Evolutionary conservation across 2,113 vertebrate species (phyloP).

Genomic region (Anseranas semipalmata): DNA sequence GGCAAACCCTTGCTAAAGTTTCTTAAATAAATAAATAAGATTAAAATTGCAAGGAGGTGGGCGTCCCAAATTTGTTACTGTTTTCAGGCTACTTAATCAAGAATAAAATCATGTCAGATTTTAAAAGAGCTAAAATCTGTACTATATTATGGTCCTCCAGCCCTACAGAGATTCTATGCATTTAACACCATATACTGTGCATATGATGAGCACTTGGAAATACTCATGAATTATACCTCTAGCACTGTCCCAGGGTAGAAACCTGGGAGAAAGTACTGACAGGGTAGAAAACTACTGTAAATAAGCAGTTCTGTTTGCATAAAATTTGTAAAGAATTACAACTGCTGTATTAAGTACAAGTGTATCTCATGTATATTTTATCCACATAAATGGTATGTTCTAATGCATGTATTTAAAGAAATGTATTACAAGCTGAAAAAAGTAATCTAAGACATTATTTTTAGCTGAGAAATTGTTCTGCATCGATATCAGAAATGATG

Average conservation of each 20-base stretch:
- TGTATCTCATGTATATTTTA: not conserved
- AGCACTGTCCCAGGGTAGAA: not conserved
- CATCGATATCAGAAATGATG: rapidly evolving
- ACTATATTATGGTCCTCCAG: not conserved
- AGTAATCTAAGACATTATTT: not conserved
- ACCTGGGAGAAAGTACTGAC: not conserved
- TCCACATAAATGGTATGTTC: not conserved
- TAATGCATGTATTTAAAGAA: not conserved
- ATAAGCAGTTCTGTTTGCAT: not conserved
- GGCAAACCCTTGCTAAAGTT: not conserved
- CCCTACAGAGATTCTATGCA: not conserved
- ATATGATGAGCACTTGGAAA: not conserved
- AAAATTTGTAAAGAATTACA: not conserved
- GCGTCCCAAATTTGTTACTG: not conserved
- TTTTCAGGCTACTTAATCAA: not conserved
- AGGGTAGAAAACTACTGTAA: not conserved
- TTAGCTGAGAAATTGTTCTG: not conserved
- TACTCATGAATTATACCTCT: not conserved
- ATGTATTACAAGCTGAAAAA: not conserved
- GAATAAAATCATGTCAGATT: not conserved
- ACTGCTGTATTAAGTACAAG: not conserved
- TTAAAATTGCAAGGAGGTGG: not conserved
- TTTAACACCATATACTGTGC: not conserved
- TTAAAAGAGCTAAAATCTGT: not conserved
- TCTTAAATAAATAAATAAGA: not conserved